Percentiles rank a stretch among this genome's conserved stretches.
These are phyloP conservation scores for Otis tarda DNA, from an alignment of 2,113 vertebrate species.

Conservation along the genomic window DNA sequence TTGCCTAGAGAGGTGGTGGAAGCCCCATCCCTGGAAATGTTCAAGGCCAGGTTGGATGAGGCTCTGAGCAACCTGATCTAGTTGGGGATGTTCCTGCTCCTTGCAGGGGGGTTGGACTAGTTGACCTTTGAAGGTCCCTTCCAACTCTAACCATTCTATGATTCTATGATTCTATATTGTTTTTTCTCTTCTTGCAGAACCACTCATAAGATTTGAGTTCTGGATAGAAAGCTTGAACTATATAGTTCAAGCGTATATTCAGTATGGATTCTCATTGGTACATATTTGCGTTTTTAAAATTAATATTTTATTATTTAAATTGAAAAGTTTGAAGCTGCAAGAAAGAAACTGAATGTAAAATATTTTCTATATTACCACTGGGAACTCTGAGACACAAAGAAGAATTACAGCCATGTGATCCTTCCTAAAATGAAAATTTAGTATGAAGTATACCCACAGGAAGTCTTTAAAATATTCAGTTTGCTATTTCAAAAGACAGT, in stretches of 20 bases:
- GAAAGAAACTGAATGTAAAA: not conserved
- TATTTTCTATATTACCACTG: not conserved
- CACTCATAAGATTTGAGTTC: not conserved
- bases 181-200: not conserved
- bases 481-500: constrained; percentile 14
- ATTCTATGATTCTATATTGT: too few relatives aligned
- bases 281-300: not conserved
- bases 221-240: not conserved
- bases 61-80: too few relatives aligned
- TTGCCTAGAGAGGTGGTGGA: too few relatives aligned
- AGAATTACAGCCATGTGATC: not conserved
- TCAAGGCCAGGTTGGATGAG: too few relatives aligned
- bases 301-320: not conserved
- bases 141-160: too few relatives aligned
- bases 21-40: too few relatives aligned
- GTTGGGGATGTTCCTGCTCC: too few relatives aligned
- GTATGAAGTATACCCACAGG: constrained; percentile 10
- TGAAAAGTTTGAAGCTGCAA: not conserved
- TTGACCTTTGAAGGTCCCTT: too few relatives aligned
- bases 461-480: constrained; percentile 34
- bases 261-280: not conserved
- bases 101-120: too few relatives aligned
- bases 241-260: not conserved
- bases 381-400: constrained; percentile 10
- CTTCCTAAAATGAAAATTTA: constrained; percentile 26